phyloP scores from a whole-genome alignment of 1,140 invertebrate genomes.

The Cherax destructor region DNA sequence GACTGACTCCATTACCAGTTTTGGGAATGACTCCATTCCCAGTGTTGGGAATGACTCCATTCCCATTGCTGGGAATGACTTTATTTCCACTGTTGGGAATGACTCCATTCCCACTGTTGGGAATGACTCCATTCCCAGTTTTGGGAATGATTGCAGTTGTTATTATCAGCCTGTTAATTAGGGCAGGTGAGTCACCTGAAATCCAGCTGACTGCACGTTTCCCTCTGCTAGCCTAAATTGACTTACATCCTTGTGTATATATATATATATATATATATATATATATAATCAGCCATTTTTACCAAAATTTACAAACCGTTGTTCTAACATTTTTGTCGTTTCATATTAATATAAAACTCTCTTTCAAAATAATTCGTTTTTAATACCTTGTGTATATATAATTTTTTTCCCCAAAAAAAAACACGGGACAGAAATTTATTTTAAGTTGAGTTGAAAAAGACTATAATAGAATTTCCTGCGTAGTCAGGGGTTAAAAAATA shows the following conservation, averaged over 20 bases:
- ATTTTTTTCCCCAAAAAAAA: no score
- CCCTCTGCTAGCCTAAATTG: background rate
- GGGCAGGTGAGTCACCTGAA: background rate
- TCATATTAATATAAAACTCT: no score
- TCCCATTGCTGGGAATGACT: no score
- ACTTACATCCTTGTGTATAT: background rate
- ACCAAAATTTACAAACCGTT: no score
- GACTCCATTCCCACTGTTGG: background rate
- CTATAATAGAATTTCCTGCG: no score
- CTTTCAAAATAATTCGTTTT: no score
- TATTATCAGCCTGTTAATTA: background rate
- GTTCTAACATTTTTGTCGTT: no score
- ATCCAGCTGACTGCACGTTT: background rate
- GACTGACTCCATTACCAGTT: no score
- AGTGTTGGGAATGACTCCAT: background rate
- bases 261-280: background rate
- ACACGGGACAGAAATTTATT: no score
- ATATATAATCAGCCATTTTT: background rate
- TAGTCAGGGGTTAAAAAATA: no score
- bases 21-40: background rate
- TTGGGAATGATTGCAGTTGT: background rate
- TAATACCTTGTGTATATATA: no score
- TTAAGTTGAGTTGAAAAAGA: no score
- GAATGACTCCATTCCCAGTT: background rate
- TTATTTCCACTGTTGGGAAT: background rate